Conservation (phyloP, 2,797 vertebrate genomes). For the Siniperca obscura region DNA sequence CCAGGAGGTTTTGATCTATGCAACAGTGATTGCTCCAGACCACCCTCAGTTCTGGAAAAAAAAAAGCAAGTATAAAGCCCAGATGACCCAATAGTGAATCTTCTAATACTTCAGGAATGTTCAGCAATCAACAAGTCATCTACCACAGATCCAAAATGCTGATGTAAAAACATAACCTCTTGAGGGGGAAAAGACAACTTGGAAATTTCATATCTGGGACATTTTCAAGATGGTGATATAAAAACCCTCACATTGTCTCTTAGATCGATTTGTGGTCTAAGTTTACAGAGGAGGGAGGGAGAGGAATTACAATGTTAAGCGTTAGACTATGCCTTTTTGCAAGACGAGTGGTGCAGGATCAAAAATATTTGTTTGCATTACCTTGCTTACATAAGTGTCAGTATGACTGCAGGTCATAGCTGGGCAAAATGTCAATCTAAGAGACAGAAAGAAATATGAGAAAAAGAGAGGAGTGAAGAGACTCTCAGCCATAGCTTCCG, state of each 20-base stretch:
- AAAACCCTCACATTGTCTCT: conserved; percentile 27
- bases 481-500: conserved; percentile 63
- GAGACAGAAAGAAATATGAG: conserved; percentile 33
- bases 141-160: conserved; percentile 63
- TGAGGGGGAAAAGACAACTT: conserved; percentile 32
- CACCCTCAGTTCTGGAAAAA: conserved; percentile 70
- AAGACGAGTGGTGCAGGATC: conserved; percentile 8
- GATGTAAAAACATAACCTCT: conserved; percentile 61
- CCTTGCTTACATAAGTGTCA: conserved; percentile 15
- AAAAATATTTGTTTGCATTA: conserved; percentile 30
- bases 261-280: conserved; percentile 6
- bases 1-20: conserved; percentile 76
- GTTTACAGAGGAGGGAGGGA: not conserved
- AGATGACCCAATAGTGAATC: conserved; percentile 81
- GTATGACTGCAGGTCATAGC: conserved; percentile 28
- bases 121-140: conserved; percentile 72
- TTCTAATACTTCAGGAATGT: conserved; percentile 83
- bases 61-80: conserved; percentile 66
- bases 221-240: conserved; percentile 47
- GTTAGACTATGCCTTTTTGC: not conserved
- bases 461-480: conserved; percentile 34
- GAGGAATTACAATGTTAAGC: not conserved
- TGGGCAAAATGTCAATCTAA: conserved; percentile 42
- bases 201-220: conserved; percentile 46
- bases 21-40: conserved; percentile 70